These are phyloP conservation scores for Pocillopora meandrina DNA, from an alignment of 92 coral and sea anemone species.

Conservation along the genomic window DNA sequence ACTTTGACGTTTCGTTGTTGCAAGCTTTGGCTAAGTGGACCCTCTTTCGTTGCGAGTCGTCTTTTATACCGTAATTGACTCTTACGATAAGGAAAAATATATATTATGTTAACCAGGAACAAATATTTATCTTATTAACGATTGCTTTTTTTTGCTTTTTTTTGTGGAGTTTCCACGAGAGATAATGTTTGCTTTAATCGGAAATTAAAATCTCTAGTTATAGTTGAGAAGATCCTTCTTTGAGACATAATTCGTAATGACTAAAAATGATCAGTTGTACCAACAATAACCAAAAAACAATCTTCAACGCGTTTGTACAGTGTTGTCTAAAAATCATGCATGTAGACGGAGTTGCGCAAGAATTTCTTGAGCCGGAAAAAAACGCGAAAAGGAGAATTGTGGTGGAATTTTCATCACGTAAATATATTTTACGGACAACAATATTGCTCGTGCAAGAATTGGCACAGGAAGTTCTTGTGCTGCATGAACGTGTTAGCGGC, in stretches of 20 bases:
- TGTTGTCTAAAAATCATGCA: too few relatives aligned
- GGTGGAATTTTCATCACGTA: too few relatives aligned
- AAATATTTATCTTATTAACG: constrained; percentile 23
- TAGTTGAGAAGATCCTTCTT: not conserved
- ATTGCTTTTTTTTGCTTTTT: not conserved
- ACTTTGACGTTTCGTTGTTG: not conserved
- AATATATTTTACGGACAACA: too few relatives aligned
- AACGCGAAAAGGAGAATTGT: too few relatives aligned
- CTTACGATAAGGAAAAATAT: not conserved
- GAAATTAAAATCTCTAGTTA: constrained; percentile 23
- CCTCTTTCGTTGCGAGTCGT: not conserved
- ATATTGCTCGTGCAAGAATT: too few relatives aligned
- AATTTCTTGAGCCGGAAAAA: too few relatives aligned
- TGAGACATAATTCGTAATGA: not conserved
- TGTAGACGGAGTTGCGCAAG: too few relatives aligned
- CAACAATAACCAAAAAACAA: too few relatives aligned
- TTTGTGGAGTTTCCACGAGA: not conserved
- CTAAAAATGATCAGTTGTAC: too few relatives aligned
- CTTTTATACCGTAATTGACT: constrained; percentile 24
- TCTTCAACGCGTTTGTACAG: too few relatives aligned
- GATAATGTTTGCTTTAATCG: constrained; percentile 8
- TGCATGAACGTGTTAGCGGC: too few relatives aligned
- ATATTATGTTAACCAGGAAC: constrained; percentile 6
- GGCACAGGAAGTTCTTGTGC: too few relatives aligned
- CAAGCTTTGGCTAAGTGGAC: constrained; percentile 4